Base-by-base conservation (phyloP, 2,113 vertebrate genomes). In the Amphilophus citrinellus region DNA sequence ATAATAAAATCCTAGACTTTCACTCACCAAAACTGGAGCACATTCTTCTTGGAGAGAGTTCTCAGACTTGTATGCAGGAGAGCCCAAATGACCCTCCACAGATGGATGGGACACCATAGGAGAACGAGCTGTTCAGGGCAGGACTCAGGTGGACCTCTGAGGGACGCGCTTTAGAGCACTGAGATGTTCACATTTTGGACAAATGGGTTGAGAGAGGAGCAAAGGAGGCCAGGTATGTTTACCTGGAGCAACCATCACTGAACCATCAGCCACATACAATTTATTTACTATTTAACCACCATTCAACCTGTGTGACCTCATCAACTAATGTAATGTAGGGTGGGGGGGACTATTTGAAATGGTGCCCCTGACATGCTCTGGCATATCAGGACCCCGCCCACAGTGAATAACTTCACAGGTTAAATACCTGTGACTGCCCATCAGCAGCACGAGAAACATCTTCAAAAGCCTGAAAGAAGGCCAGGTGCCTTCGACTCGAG, bases 1-100 rank as follows among this genome's bases (percentile, higher is more conserved):
- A 65, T 35, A 66, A 66, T 24, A 66, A 24, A 66, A 0, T 44
- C 0, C 44, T 24, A 0, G 65, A 47, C 1, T 68, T 47, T 68
- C 39, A 17, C 17, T 68, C 39, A 68, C 39, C 22, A 68, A 27
- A 68, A 27, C 63, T 0, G 15, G 63, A 66, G 63, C 63, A 44
- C 63, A 24, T 20, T 7, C 63, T 27, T 68, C 63, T 2, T 44
- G n/a, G 0, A 3, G 7, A 24, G 62, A 66, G 22, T 68, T 22
- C 8, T 47, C 27, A 14, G 63, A 7, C 39, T 5, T 68, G 17
- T 68, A 47, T 24, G 39, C 17, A 68, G 65, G 65, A 66, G 39
- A 44, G 39, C 24, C 63, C 14, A 66, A 14, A 44, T 65, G 7
- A 14, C 44, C 27, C 39, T 1, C 63, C 44, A 47, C 39, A 47